Base-by-base conservation (phyloP, 2,113 vertebrate species). In the Catharus minimus region DNA sequence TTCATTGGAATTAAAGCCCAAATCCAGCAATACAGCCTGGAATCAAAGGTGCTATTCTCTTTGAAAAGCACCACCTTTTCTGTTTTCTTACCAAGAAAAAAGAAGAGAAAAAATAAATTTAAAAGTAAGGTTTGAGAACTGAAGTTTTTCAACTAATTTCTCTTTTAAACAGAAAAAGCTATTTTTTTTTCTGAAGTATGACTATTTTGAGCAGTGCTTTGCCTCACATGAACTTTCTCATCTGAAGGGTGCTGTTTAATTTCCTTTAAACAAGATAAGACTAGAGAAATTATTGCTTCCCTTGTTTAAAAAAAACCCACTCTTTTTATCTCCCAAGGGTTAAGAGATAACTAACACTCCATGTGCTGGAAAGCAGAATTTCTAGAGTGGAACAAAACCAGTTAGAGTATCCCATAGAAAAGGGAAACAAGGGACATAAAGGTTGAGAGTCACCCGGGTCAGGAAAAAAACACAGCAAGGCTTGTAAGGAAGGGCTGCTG, bases 401-500 rank as follows among this genome's bases (percentile, higher is more conserved):
- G n/a, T 76, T 52, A 66, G 43, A 90, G 41, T 50, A 62, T 61
- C n/a, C 19, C n/a, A 33, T n/a, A 77, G 79, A 69, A 90, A 93
- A 82, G 39, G 80, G 86, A 95, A 96, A 91, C 39, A 26, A 64
- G 75, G 56, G 74, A 66, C 39, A 73, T 30, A 58, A 91, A 91
- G 84, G 86, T 64, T 87, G 56, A 46, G 67, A 93, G 86, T 92
- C 81, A 92, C 36, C 15, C 28, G 9, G 84, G 95, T 92, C 89
- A 96, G 92, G 89, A 94, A 93, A 90, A 90, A 87, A 92, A 66
- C 74, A 90, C 39, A 85, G 81, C 53, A 50, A 89, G 62, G 47
- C 50, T 62, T 79, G 20, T 68, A 56, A 56, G 55, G 60, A 79
- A 79, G 18, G n/a, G 69, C 15, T 78, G 57, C 81, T 84, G 50